Conservation (phyloP, 2,113 vertebrate species). For the Canis aureus region DNA sequence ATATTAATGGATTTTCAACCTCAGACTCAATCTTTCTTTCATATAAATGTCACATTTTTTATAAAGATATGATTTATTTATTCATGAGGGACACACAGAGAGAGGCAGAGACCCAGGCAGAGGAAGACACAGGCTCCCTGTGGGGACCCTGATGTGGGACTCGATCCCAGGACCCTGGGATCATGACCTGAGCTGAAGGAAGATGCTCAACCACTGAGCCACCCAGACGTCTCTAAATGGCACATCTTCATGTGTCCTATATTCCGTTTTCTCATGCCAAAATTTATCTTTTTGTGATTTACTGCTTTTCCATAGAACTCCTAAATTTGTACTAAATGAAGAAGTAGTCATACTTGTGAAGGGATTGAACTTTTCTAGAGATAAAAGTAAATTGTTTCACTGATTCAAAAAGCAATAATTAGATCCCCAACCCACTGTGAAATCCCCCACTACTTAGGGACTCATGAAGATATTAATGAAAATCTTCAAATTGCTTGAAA, state of each 20-base stretch:
- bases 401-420: constrained; percentile 8
- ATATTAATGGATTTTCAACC: background rate
- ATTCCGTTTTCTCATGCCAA: background rate
- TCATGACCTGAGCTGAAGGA: too few species aligned
- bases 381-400: background rate
- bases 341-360: constrained; percentile 34
- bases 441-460: background rate
- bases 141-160: too few species aligned
- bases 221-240: background rate
- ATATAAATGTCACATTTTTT: background rate
- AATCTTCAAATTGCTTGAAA: constrained; percentile 13
- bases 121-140: too few species aligned
- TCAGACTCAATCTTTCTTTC: background rate
- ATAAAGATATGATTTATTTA: too few species aligned
- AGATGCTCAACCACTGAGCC: too few species aligned
- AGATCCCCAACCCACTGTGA: background rate
- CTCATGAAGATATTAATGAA: background rate
- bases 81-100: too few species aligned
- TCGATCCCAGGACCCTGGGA: too few species aligned
- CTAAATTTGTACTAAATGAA: constrained; percentile 32
- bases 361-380: background rate
- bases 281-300: constrained; percentile 5
- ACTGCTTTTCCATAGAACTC: background rate
- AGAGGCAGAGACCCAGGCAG: too few species aligned
- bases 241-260: background rate